These are phyloP conservation scores for Caenorhabditis sp. DNA, from an alignment of 2,888 invertebrate species.

Conservation along the genomic window DNA sequence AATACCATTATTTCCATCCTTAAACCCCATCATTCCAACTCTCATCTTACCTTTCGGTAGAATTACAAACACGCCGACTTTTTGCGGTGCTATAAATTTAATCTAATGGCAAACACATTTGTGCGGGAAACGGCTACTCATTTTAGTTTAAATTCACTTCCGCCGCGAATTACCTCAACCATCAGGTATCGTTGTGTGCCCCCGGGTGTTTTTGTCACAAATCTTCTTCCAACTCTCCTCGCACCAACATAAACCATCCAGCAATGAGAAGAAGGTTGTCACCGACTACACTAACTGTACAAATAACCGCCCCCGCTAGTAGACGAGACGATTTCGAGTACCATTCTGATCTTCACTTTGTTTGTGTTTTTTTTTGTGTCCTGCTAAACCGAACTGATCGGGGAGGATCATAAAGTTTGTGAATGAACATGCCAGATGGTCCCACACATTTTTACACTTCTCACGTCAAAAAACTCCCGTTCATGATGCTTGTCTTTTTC, in stretches of 20 bases:
- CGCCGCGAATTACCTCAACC: conserved; percentile 4
- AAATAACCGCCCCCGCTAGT: conserved; percentile 56
- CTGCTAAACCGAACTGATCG: conserved; percentile 15
- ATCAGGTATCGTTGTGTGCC: neutral
- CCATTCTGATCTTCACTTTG: conserved; percentile 25
- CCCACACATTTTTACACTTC: conserved; percentile 27
- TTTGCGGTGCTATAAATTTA: conserved; percentile 48
- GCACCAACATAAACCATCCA: conserved; percentile 33
- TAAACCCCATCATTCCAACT: conserved; percentile 12
- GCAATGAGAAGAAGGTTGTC: conserved; percentile 13
- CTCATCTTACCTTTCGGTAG: conserved; percentile 19
- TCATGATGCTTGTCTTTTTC: neutral
- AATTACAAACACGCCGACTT: conserved; percentile 50
- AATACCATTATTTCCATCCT: neutral
- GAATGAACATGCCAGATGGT: conserved; percentile 35
- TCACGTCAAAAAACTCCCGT: neutral
- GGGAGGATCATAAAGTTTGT: conserved; percentile 12
- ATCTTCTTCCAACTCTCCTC: conserved; percentile 24
- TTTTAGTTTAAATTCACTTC: conserved; percentile 20
- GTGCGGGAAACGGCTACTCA: conserved; percentile 29
- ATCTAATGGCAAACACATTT: conserved; percentile 64
- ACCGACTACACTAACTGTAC: conserved; percentile 56
- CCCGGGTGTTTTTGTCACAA: conserved; percentile 33
- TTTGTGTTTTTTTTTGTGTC: conserved; percentile 41
- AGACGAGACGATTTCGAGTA: conserved; percentile 51